Conservation (phyloP, 2,888 invertebrate species). For the Athetis lepigone region DNA sequence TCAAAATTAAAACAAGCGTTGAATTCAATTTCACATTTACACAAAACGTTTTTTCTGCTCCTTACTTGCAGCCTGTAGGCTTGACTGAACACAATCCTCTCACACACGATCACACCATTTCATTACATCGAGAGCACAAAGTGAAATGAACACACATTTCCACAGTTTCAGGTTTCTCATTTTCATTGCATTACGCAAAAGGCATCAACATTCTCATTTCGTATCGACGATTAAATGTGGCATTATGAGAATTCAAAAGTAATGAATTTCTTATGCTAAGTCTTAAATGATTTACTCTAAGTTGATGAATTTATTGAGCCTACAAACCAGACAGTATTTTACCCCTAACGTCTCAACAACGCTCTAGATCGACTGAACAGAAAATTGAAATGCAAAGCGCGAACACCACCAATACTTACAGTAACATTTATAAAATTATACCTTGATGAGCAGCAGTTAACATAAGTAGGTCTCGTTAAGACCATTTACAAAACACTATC, state of each 20-base stretch:
- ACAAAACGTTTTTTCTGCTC: slow-evolving; percentile 3
- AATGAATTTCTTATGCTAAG: background rate
- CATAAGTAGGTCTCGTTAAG: slow-evolving; percentile 36
- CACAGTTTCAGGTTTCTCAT: background rate
- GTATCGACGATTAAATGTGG: background rate
- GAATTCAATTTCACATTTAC: slow-evolving; percentile 25
- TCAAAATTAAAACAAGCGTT: slow-evolving; percentile 3
- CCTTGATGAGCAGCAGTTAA: slow-evolving; percentile 35
- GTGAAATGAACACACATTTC: slow-evolving; percentile 8
- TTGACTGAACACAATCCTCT: slow-evolving; percentile 22
- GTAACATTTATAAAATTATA: slow-evolving; percentile 50
- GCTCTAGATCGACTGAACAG: too few species aligned
- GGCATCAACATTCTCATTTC: background rate
- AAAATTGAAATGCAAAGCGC: background rate
- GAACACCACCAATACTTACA: slow-evolving; percentile 9
- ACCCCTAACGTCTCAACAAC: background rate
- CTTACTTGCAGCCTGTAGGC: slow-evolving; percentile 25
- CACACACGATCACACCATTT: slow-evolving; percentile 31
- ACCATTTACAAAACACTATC: slow-evolving; percentile 46
- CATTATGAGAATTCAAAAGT: background rate
- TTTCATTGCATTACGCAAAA: background rate
- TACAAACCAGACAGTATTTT: background rate
- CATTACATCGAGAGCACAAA: slow-evolving; percentile 16
- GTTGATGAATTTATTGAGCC: too few species aligned
- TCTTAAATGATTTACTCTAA: too few species aligned